Percentiles rank a stretch among this genome's conserved stretches.
These are phyloP conservation scores for Microcebus murinus DNA, from an alignment of 2,113 vertebrate genomes.

Conservation along the genomic window DNA sequence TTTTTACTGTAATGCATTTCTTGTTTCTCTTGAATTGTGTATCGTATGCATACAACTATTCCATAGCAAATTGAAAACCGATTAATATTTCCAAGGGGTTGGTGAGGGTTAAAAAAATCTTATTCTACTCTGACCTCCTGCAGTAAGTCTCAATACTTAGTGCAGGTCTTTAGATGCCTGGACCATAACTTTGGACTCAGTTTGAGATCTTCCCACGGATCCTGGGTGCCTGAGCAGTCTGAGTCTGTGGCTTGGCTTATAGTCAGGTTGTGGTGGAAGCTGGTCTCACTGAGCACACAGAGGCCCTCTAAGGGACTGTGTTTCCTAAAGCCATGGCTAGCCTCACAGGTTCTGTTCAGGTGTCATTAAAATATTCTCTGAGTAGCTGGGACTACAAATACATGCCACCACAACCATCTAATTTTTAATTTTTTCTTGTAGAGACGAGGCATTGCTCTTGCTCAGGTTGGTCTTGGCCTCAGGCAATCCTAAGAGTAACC, in stretches of 20 bases:
- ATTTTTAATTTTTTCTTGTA: too few species aligned
- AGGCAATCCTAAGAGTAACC: background rate
- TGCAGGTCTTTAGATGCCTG: background rate
- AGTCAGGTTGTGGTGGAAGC: background rate
- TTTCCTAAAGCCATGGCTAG: background rate
- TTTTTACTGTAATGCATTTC: background rate
- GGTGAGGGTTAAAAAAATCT: background rate
- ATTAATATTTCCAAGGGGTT: background rate
- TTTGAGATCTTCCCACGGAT: background rate
- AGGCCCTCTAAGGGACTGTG: background rate
- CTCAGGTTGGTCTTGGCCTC: too few species aligned
- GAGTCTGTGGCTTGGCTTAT: background rate
- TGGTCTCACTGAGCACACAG: background rate
- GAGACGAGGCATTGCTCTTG: too few species aligned
- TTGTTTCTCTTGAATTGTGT: background rate
- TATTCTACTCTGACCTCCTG: background rate
- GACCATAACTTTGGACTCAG: background rate
- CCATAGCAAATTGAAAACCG: background rate
- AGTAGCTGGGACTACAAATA: too few species aligned
- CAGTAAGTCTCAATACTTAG: background rate
- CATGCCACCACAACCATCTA: too few species aligned
- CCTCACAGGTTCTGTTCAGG: too few species aligned
- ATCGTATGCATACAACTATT: background rate
- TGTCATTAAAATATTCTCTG: background rate
- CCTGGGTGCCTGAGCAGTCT: background rate